Evolutionary conservation across 2,113 vertebrate genomes (phyloP).

Genomic region (Cynoglossus semilaevis): DNA sequence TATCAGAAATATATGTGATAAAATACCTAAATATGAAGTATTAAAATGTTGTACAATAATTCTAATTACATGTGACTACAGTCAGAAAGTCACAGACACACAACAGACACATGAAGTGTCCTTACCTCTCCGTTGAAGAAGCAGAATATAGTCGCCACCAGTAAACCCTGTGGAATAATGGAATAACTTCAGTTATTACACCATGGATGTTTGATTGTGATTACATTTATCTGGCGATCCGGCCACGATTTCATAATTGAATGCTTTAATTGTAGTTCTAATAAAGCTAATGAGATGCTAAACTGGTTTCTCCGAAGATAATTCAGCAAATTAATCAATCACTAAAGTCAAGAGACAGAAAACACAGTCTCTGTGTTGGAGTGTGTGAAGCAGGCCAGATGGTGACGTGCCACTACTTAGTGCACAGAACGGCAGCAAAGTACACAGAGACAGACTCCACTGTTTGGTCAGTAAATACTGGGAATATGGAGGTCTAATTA

Average conservation of each 20-base stretch:
- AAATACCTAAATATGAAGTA: no score
- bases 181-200: not conserved
- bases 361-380: not conserved
- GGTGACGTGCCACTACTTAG: not conserved
- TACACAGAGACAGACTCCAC: no score
- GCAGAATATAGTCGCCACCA: constrained; percentile 96
- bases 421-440: no score
- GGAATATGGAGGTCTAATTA: no score
- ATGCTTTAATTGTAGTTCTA: constrained; percentile 10
- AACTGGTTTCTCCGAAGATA: constrained; percentile 18
- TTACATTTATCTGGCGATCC: no score
- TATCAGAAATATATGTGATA: no score
- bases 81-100: not conserved
- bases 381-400: not conserved
- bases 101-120: not conserved
- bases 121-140: constrained; percentile 98
- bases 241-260: constrained; percentile 13
- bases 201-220: no score
- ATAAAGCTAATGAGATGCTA: constrained; percentile 15
- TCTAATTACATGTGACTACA: no score
- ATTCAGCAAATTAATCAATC: constrained; percentile 21
- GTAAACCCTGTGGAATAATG: constrained; percentile 82
- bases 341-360: constrained; percentile 3
- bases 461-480: no score
- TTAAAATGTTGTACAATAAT: no score